phyloP scores from a whole-genome alignment of 1,140 invertebrate species.

The Bicyclus anynana region DNA sequence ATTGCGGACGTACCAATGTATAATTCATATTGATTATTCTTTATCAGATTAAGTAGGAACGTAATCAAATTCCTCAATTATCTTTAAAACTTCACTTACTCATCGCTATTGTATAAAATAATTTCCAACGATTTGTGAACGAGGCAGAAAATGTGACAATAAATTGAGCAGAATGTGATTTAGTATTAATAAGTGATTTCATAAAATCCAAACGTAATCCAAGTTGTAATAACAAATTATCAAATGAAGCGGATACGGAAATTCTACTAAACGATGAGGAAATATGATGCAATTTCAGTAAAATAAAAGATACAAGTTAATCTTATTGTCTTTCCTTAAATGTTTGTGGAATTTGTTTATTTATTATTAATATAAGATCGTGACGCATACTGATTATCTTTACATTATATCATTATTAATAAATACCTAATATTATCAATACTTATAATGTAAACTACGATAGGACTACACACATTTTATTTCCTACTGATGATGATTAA shows the following conservation, averaged over 20 bases:
- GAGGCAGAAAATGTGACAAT: neutral
- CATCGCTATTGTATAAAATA: neutral
- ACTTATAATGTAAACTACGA: neutral
- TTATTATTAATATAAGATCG: neutral
- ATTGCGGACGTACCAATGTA: neutral
- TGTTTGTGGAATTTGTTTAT: neutral
- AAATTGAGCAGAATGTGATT: neutral
- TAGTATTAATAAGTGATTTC: neutral
- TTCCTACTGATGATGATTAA: neutral
- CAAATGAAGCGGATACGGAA: neutral
- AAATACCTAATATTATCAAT: neutral
- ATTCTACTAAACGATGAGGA: neutral
- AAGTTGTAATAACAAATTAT: neutral
- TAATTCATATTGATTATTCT: neutral
- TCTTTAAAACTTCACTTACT: neutral
- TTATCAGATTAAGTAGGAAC: neutral
- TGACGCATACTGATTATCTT: neutral
- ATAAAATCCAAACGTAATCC: neutral
- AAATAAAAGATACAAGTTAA: neutral
- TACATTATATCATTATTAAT: neutral
- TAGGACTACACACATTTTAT: neutral
- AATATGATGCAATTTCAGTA: neutral
- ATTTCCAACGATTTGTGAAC: neutral
- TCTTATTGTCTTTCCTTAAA: neutral
- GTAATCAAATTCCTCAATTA: neutral